These are phyloP conservation scores for Oreocharis arfaki DNA, from an alignment of 2,113 vertebrate genomes.

Conservation along the genomic window DNA sequence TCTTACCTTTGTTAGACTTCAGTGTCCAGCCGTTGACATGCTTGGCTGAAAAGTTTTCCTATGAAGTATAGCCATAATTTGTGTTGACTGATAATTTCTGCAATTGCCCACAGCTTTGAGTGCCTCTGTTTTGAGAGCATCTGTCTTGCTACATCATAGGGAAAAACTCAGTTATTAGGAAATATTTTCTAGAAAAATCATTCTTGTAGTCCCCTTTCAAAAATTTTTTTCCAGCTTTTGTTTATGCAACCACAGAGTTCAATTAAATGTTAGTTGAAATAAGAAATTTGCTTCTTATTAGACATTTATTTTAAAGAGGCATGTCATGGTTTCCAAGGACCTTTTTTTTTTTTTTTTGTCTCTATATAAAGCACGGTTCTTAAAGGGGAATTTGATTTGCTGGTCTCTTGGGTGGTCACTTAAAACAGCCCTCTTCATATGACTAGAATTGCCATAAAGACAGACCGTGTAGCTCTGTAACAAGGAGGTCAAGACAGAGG, in stretches of 20 bases:
- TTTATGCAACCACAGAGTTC: not conserved
- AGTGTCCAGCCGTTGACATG: not conserved
- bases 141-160: not conserved
- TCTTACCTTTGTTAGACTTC: not conserved
- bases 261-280: not conserved
- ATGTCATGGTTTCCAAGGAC: not conserved
- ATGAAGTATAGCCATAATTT: not conserved
- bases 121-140: not conserved
- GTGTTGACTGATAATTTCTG: not conserved
- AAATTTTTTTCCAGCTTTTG: not conserved
- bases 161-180: not conserved
- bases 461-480: not conserved
- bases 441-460: not conserved
- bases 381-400: not conserved
- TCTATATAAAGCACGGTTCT: not conserved
- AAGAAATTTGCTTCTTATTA: not conserved
- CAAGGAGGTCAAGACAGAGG: not conserved
- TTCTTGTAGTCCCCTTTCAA: not conserved
- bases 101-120: not conserved
- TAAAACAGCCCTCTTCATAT: not conserved
- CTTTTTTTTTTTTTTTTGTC: not conserved
- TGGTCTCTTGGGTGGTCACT: slow-evolving; percentile 1
- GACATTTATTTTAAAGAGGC: not conserved
- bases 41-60: not conserved
- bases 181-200: not conserved